These are phyloP conservation scores for Gyps fulvus DNA, from an alignment of 2,113 vertebrate genomes.

Conservation along the genomic window DNA sequence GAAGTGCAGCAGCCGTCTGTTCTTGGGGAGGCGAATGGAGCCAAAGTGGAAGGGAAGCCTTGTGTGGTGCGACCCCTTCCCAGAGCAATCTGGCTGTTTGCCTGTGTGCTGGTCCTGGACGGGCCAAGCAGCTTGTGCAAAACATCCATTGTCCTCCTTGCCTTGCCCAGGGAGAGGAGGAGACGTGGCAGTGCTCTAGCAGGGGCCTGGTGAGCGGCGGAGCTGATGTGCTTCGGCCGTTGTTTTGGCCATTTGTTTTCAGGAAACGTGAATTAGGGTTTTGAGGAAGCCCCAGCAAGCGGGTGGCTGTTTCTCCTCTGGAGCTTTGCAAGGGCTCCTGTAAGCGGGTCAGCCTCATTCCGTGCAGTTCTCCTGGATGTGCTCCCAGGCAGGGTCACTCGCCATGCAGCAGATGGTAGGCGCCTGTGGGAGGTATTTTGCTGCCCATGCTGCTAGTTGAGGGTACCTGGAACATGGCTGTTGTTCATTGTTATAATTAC, in stretches of 20 bases:
- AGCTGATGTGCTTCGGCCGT: not conserved
- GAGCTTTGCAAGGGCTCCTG: not conserved
- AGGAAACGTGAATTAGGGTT: not conserved
- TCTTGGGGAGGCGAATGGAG: not conserved
- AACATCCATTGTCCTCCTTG: not conserved
- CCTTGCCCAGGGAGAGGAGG: not conserved
- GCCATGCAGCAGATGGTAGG: not conserved
- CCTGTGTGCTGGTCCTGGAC: not conserved
- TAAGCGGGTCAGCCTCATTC: not conserved
- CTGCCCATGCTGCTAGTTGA: not conserved
- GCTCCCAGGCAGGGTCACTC: not conserved
- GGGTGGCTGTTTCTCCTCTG: not conserved
- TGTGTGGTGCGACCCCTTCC: not conserved
- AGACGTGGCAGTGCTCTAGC: not conserved
- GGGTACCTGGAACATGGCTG: not conserved
- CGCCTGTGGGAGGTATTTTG: not conserved
- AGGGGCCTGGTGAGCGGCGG: not conserved
- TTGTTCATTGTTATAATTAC: not conserved
- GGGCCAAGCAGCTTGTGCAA: not conserved
- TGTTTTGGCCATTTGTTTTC: not conserved
- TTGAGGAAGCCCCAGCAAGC: not conserved
- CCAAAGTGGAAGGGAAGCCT: not conserved
- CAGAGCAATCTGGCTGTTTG: not conserved
- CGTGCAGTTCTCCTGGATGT: fast-evolving
- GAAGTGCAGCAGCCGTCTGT: fast-evolving